Base-by-base conservation (phyloP, 2,113 vertebrate species). In the Epinephelus cyanopodus region DNA sequence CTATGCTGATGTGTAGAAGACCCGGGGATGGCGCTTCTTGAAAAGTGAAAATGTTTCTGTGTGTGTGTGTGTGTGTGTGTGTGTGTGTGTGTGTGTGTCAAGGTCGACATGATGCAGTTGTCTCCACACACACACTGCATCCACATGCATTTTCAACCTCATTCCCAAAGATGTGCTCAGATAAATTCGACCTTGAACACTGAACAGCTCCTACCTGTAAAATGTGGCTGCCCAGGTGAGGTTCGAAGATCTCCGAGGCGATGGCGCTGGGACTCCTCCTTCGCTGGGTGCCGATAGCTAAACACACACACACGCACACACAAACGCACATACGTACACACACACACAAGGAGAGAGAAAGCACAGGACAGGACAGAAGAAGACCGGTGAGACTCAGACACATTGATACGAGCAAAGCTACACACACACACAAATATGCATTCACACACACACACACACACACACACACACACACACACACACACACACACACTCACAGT, bases 181-280 rank as follows among this genome's bases (percentile, higher is more conserved):
- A 7, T 7, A 37, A 14, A 52, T 70, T 47, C 37, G 47, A 10
- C 64, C 14, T 19, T 75, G 62, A 29, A 68, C 21, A n/a, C 5
- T 61, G 69, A 78, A 61, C n/a, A 60, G 60, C 10, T 90, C 91
- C 93, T 98, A 99, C 98, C 98, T 99, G 98, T 91, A 99, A 95
- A 94, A 99, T 99, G 96, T 99, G 98, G 95, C 98, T 99, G 93
- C 98, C 98, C 95, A 99, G 96, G 95, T 99, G 98, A 94, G 97
- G 97, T 87, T 99, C 98, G 92, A 99, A 99, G 91, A 99, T 96
- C 91, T 99, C 98, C 67, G 97, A 95, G 86, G 98, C 98, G 80
- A 98, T 87, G 79, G 93, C 93, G 87, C 95, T 97, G 92, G 96
- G 97, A 89, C 95, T 98, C 95, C 98, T 97, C 94, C 98, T 97